Conservation (phyloP, 2,797 vertebrate species). For the Novumbra hubbsi region DNA sequence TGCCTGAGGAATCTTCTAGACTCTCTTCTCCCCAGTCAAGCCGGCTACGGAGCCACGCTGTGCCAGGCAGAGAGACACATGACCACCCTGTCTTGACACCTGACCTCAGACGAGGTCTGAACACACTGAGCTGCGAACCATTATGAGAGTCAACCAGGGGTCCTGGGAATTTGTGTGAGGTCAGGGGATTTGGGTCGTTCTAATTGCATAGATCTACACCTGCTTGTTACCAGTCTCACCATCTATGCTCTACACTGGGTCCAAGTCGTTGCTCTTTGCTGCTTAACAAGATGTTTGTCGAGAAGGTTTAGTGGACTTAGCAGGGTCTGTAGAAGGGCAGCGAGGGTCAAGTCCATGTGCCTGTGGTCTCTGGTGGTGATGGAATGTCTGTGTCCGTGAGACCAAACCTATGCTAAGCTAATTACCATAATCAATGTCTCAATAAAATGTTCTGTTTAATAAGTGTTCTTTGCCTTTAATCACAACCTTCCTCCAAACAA, state of each 20-base stretch:
- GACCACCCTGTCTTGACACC: constrained; percentile 54
- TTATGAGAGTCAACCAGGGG: constrained; percentile 60
- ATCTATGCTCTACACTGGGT: constrained; percentile 52
- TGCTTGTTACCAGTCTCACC: constrained; percentile 49
- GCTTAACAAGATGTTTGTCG: constrained; percentile 54
- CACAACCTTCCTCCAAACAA: constrained; percentile 33
- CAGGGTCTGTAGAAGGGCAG: constrained; percentile 43
- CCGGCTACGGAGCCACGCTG: constrained; percentile 33
- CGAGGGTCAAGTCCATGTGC: constrained; percentile 40
- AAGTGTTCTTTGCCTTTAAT: constrained; percentile 34
- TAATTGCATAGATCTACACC: constrained; percentile 74
- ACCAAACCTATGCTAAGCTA: constrained; percentile 46
- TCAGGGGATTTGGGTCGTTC: constrained; percentile 65
- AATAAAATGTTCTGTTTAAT: constrained; percentile 65
- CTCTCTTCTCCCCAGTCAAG: constrained; percentile 19
- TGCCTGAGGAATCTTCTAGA: constrained; percentile 20
- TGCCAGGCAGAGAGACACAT: constrained; percentile 59
- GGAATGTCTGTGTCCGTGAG: background rate
- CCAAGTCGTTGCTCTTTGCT: constrained; percentile 56
- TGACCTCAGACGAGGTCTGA: constrained; percentile 54
- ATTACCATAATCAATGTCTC: constrained; percentile 68
- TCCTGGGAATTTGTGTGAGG: constrained; percentile 66
- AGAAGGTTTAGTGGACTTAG: constrained; percentile 44
- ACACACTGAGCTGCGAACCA: constrained; percentile 54
- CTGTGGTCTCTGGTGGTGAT: constrained; percentile 23